Base-by-base conservation (phyloP, 2,888 invertebrate species). In the Tetheella fluctuosa region DNA sequence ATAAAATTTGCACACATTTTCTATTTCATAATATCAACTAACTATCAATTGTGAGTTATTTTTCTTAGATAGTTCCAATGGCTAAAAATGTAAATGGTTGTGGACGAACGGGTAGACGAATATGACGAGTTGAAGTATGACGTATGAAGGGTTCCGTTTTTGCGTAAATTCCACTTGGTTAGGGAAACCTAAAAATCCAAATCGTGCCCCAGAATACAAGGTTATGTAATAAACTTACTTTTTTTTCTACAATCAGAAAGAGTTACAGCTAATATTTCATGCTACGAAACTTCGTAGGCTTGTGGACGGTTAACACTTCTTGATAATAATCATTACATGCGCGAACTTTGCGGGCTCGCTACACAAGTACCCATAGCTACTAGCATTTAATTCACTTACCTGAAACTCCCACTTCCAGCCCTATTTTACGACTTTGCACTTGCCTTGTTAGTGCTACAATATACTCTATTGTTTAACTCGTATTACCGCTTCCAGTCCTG, bases 321-420 rank as follows among this genome's bases (percentile, higher is more conserved):
- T 20, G 20, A 20, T 48, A 48, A 48, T 48, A 48, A 48, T 20
- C 48, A 48, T 20, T 10, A 48, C 48, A 48, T 48, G 48, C 48
- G 48, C 48, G 48, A 48, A 48, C 48, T 48, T 48, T 48, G 48
- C 48, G 64, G 61, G 63, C 62, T 59, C 60, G 60, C 57, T 63
- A 63, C 64, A 67, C 63, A 57, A 62, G 23, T 61, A 59, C 20
- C 48, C 63, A 62, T 64, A 67, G 60, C 60, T 64, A 67, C 68
- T 57, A 64, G 57, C 62, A 70, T 81, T 81, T 81, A 83, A 84
- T 81, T 79, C 74, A 77, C 77, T 83, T 84, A 79, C 78, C 72
- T 74, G 71, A 70, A 65, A 71, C 68, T 70, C 74, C 68, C 68
- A 61, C 64, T 64, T 59, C 57, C 62, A 67, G 72, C 57, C 60